Conservation (phyloP, 2,113 vertebrate species). For the Aphyosemion australe region DNA sequence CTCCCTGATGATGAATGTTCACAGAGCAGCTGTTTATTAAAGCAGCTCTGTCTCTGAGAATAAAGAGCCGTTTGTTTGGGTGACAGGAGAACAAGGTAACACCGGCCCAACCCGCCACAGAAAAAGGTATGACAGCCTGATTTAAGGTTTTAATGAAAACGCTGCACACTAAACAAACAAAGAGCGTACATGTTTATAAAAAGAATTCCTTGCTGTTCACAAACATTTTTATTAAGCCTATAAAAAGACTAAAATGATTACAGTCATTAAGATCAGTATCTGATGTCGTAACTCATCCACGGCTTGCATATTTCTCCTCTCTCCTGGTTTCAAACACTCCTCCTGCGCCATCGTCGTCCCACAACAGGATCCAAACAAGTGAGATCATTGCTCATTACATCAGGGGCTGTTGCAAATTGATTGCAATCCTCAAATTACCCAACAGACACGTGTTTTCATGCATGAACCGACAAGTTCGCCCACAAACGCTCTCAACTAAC, state of each 20-base stretch:
- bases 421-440: conserved; percentile 42
- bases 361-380: conserved; percentile 50
- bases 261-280: conserved; percentile 24
- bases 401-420: conserved; percentile 38
- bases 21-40: neutral
- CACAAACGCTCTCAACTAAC: conserved; percentile 7
- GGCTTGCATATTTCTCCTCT: conserved; percentile 6
- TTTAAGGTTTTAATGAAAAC: conserved; percentile 57
- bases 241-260: conserved; percentile 45
- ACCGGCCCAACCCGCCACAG: conserved; percentile 36
- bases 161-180: conserved; percentile 12
- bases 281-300: conserved; percentile 40
- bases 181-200: conserved; percentile 15
- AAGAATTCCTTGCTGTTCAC: neutral
- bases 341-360: conserved; percentile 20
- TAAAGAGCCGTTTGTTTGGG: conserved; percentile 53
- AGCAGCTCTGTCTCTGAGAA: conserved; percentile 15
- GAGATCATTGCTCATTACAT: conserved; percentile 56
- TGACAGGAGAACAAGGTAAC: conserved; percentile 26
- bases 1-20: neutral
- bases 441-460: conserved; percentile 11
- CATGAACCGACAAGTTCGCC: conserved; percentile 1
- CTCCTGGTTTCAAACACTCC: conserved; percentile 2
- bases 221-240: conserved; percentile 20
- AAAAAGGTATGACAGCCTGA: conserved; percentile 52